These are phyloP conservation scores for Dryobotodes eremita DNA, from an alignment of 2,888 invertebrate species.

Conservation along the genomic window DNA sequence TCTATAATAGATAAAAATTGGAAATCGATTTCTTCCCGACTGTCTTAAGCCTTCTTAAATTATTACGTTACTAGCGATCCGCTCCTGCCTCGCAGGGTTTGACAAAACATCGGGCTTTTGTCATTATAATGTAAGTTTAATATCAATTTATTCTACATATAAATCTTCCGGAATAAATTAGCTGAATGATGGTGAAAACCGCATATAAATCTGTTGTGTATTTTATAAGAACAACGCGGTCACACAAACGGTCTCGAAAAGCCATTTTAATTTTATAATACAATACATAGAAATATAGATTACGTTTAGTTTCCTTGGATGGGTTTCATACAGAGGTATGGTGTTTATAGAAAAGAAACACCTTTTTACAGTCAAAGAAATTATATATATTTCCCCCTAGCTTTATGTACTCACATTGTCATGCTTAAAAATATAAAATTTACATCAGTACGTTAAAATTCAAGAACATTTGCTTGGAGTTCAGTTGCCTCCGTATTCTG, in stretches of 20 bases:
- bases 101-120: too few species aligned
- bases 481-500: constrained; percentile 59
- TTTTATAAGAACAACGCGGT: not conserved
- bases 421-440: constrained; percentile 20
- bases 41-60: too few species aligned
- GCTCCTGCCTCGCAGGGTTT: not conserved
- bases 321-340: too few species aligned
- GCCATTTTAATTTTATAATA: not conserved
- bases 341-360: too few species aligned
- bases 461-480: constrained; percentile 51
- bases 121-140: not conserved
- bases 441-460: constrained; percentile 49
- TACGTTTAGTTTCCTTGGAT: not conserved
- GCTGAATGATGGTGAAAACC: not conserved
- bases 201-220: not conserved
- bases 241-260: not conserved
- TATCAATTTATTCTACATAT: not conserved
- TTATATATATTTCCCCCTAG: not conserved
- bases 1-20: not conserved
- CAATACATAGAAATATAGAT: not conserved
- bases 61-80: too few species aligned
- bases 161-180: not conserved
- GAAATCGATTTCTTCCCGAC: too few species aligned
- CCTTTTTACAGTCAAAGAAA: not conserved
- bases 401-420: constrained; percentile 7